A percentile compares a stretch with the other conserved stretches of the same genome.
Evolutionary conservation across 2,888 invertebrate species (phyloP).

Genomic region (Nematopogon swammerdamellus): DNA sequence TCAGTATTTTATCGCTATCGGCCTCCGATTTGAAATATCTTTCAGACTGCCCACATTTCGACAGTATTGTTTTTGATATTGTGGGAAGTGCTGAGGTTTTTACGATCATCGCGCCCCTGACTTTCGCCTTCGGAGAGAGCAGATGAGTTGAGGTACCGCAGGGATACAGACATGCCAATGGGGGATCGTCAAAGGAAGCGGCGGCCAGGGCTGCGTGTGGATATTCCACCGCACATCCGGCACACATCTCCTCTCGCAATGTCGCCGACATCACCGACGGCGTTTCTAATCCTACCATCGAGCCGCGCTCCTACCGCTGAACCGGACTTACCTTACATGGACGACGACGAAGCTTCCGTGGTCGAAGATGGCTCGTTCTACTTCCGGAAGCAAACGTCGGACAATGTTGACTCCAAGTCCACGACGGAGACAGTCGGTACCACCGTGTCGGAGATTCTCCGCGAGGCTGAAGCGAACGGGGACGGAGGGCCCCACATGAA

Average conservation of each 20-base stretch:
- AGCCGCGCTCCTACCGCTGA: background rate
- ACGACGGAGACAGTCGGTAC: background rate
- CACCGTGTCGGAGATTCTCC: background rate
- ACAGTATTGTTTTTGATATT: too few species aligned
- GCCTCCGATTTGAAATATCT: too few species aligned
- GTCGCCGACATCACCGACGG: background rate
- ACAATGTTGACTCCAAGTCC: background rate
- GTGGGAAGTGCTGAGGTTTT: too few species aligned
- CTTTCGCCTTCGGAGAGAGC: conserved; percentile 13
- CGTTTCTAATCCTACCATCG: background rate
- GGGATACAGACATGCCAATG: background rate
- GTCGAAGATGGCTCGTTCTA: background rate
- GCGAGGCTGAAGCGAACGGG: background rate
- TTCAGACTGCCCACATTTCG: too few species aligned
- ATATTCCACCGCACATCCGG: background rate
- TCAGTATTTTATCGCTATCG: too few species aligned
- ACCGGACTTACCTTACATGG: background rate
- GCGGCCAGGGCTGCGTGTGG: background rate
- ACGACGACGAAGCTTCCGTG: background rate
- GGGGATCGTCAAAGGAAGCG: background rate
- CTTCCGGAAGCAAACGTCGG: background rate
- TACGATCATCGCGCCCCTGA: too few species aligned
- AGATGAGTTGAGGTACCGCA: conserved; percentile 18
- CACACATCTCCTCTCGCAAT: background rate
- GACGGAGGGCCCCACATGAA: conserved; percentile 21